Evolutionary conservation across 92 coral and sea anemone genomes (phyloP), one percentile per base, ranked within the genome.

Genomic region (Heliopora coerulea): DNA sequence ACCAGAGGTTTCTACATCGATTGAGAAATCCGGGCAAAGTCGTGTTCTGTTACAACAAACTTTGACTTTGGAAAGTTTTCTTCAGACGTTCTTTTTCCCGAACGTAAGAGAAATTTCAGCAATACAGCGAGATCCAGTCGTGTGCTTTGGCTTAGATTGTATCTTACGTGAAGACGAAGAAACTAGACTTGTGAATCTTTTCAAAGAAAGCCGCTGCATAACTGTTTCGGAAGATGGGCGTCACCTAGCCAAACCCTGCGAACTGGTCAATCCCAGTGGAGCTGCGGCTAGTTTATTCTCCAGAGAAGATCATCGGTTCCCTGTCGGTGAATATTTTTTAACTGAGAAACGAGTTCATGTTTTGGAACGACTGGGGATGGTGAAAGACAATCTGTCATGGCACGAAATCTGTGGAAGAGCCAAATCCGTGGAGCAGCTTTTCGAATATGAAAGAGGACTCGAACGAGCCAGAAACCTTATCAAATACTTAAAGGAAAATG

Each of bases 341-440:
- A 80, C 75, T 33, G 58, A 28, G 10, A 72, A 88, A 59, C 90
- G 97, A 4, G 77, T 91, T 46, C 85, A 88, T 7, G 65, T 88
- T 73, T 78, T 91, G 60, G 56, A 75, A 19, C 60, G 65, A 3
- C 86, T 91, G 20, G 97, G 95, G 32, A 88, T 91, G 97, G 62
- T 78, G 15, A 54, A 56, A 39, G 80, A 86, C 59, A n/a, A 68
- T 19, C 78, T 88, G 18, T 82, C 60, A 48, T 91, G 97, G 97
- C 60, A 74, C 17, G 83, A 79, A 10, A 52, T 88, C 17, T 65
- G 62, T 30, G 89, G 86, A 54, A 78, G 95, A 61, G 89, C 91
- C 62, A 23, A 68, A 74, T 86, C 97, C 57, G 68, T 85, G 37
- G 73, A 64, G 49, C 0, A 7, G 20, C 65, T 75, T 11, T 58